phyloP scores from a whole-genome alignment of 1,140 invertebrate genomes.

The Archivesica marissinica region DNA sequence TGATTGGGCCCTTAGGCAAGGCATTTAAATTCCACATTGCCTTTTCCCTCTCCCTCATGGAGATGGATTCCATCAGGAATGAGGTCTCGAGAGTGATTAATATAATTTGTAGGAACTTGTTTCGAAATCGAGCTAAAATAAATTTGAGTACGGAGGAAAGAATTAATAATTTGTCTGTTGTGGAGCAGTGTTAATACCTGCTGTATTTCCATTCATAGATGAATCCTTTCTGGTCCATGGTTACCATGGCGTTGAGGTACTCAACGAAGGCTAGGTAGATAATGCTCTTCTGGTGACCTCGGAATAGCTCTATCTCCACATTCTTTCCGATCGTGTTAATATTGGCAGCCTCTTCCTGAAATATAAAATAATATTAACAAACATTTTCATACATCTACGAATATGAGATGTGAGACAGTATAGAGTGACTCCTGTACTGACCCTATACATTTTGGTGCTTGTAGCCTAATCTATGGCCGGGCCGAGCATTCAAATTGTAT shows the following conservation, averaged over 20 bases:
- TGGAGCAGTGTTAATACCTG: slow-evolving; percentile 50
- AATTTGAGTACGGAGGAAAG: neutral
- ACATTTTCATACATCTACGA: no score
- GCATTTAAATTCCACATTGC: neutral
- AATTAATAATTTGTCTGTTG: no score
- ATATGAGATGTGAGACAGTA: no score
- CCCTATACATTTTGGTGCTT: no score
- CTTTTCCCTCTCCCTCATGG: neutral
- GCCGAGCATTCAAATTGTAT: no score
- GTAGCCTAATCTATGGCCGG: no score
- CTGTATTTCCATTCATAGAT: slow-evolving; percentile 75
- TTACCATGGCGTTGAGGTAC: slow-evolving; percentile 70
- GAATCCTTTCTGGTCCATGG: slow-evolving; percentile 72
- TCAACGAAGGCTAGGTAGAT: slow-evolving; percentile 68
- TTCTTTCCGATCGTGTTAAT: slow-evolving; percentile 68
- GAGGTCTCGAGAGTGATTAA: no score
- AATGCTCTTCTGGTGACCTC: slow-evolving; percentile 67
- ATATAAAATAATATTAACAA: slow-evolving; percentile 38
- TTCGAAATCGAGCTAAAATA: neutral
- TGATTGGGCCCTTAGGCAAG: no score
- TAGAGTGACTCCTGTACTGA: no score
- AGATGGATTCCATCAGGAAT: neutral
- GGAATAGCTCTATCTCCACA: slow-evolving; percentile 70
- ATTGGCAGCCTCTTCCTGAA: slow-evolving; percentile 57
- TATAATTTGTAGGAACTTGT: neutral